Base-by-base conservation (phyloP, 2,888 invertebrate species). In the Agrochola macilenta region DNA sequence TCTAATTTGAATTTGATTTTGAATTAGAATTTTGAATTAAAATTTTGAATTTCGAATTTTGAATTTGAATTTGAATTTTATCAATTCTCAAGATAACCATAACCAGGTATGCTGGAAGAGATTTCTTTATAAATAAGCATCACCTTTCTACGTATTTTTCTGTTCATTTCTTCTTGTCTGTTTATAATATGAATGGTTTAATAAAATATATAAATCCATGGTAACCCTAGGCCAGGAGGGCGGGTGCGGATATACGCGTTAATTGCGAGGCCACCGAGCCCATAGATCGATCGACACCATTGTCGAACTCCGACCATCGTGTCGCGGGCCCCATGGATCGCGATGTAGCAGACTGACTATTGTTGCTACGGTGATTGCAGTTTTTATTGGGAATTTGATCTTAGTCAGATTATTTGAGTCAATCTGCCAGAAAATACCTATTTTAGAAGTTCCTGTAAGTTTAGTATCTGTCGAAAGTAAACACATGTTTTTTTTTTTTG, bases 211-310 rank as follows among this genome's bases (percentile, higher is more conserved):
- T 64, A 35, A 58, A 65, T 35, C 43, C 46, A 76, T 87, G 89
- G 88, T 64, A 75, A 69, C 81, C 79, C 72, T 79, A 86, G 39
- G 12, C 52, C 63, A 80, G 76, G 87, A 90, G 91, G 92, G 89
- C 86, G 91, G 90, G 89, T 89, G 90, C 94, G 95, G 95, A 95
- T 93, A 91, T 92, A 91, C 94, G 95, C 94, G 91, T 94, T 94
- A 94, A 91, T 91, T 90, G 88, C 95, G 95, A 95, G 95, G 94
- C 91, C 93, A 93, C 83, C 91, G 90, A 82, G 81, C 85, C 91
- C 89, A 91, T 91, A 89, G 89, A 90, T 89, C 89, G 86, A 84
- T 86, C 83, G 83, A 89, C 88, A 91, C 92, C 91, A 92, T 92
- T 88, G 88, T 87, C 81, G 79, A 81, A 78, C 82, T 74, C 74